Percentiles rank a stretch among this genome's conserved stretches.
phyloP scores from a whole-genome alignment of 1,140 invertebrate genomes.

The Pogonus chalceus region DNA sequence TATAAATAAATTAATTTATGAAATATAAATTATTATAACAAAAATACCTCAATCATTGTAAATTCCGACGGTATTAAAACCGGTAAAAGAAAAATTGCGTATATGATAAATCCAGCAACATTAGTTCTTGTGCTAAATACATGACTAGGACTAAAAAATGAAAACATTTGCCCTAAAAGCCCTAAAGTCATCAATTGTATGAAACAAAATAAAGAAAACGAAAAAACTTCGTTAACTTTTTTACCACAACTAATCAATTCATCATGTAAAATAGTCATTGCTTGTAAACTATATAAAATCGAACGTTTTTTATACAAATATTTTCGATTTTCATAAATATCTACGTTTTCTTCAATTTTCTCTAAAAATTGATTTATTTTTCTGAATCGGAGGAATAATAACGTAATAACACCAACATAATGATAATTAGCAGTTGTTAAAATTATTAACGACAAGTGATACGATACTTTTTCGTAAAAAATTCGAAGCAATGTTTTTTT shows the following conservation, averaged over 20 bases:
- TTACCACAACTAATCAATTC: neutral
- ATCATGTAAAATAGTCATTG: neutral
- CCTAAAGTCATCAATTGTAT: neutral
- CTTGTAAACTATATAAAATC: neutral
- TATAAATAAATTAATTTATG: neutral
- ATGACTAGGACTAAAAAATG: neutral
- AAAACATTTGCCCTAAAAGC: neutral
- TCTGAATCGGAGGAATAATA: neutral
- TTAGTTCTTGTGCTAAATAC: neutral
- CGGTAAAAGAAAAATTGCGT: neutral
- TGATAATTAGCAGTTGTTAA: neutral
- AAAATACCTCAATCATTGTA: neutral
- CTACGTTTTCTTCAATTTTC: neutral
- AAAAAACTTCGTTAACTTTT: neutral
- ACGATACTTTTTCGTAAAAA: neutral
- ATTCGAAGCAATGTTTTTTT: neutral
- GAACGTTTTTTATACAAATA: neutral
- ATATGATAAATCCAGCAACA: neutral
- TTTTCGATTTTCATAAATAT: neutral
- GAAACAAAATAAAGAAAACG: neutral
- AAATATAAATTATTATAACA: neutral
- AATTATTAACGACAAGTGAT: neutral
- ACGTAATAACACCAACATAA: neutral
- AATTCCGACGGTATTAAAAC: neutral
- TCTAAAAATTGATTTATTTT: neutral